Conservation (phyloP, 2,888 invertebrate genomes). For the Ornithoptera priamus region DNA sequence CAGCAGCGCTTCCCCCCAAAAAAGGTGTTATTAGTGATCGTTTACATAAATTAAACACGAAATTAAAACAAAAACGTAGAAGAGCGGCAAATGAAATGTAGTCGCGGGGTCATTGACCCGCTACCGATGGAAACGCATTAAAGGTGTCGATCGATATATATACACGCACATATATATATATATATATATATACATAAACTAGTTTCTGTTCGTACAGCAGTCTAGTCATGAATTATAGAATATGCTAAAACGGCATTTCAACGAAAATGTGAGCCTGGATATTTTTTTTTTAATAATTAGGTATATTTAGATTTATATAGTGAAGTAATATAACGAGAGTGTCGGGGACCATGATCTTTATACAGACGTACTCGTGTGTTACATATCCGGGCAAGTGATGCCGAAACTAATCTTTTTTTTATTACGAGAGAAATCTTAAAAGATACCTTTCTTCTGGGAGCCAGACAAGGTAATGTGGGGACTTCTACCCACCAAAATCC, state of each 20-base stretch:
- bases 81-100: constrained; percentile 2
- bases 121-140: constrained; percentile 36
- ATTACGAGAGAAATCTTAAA: no score
- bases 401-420: no score
- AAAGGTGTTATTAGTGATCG: constrained; percentile 26
- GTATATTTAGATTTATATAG: no score
- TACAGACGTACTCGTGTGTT: no score
- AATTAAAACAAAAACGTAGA: constrained; percentile 33
- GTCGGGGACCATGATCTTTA: no score
- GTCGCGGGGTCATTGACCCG: constrained; percentile 32
- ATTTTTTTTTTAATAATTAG: background rate
- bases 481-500: no score
- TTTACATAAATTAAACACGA: constrained; percentile 36
- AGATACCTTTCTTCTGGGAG: no score
- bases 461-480: no score
- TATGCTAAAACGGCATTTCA: constrained; percentile 15
- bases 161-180: background rate
- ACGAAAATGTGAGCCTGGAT: background rate
- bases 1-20: constrained; percentile 9
- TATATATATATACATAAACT: constrained; percentile 19
- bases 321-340: no score
- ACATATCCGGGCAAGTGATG: no score
- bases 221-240: constrained; percentile 25
- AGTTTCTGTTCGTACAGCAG: constrained; percentile 17
- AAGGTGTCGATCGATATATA: constrained; percentile 23